Percentiles rank a stretch among this genome's conserved stretches.
Conservation (phyloP, 2,113 vertebrate genomes). For the Felis catus region DNA sequence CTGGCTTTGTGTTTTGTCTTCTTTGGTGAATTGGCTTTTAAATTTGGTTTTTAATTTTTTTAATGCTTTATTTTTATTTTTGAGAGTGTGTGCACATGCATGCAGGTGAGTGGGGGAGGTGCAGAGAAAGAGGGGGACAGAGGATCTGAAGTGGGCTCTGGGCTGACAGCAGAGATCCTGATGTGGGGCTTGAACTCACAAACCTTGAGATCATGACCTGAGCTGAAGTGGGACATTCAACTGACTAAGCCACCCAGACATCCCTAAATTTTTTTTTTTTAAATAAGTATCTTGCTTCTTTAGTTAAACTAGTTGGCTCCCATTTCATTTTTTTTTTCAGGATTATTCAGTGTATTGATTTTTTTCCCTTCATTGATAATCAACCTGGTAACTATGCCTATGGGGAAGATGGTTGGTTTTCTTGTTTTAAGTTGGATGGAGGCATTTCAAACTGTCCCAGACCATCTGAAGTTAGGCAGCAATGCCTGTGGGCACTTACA, state of each 20-base stretch:
- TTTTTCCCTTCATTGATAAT: neutral
- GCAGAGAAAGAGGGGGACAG: no score
- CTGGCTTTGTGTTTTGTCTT: neutral
- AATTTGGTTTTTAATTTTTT: neutral
- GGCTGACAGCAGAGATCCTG: no score
- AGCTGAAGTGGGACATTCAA: no score
- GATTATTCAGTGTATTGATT: neutral
- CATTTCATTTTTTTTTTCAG: neutral
- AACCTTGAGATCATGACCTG: no score
- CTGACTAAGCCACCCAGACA: no score
- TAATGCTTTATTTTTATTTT: no score
- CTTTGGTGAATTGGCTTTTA: neutral
- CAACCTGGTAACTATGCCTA: neutral
- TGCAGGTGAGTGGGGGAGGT: no score
- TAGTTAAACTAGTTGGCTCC: slow-evolving; percentile 11
- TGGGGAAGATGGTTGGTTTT: neutral
- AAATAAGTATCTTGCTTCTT: neutral
- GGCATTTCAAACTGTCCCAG: neutral
- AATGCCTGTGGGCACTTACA: neutral
- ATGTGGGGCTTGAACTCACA: no score
- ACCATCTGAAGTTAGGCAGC: neutral
- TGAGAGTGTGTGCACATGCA: no score
- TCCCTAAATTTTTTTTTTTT: neutral
- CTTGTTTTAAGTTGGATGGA: neutral
- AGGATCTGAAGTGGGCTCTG: no score